Conservation (phyloP, 2,888 invertebrate species). For the Tetranychus piercei region DNA sequence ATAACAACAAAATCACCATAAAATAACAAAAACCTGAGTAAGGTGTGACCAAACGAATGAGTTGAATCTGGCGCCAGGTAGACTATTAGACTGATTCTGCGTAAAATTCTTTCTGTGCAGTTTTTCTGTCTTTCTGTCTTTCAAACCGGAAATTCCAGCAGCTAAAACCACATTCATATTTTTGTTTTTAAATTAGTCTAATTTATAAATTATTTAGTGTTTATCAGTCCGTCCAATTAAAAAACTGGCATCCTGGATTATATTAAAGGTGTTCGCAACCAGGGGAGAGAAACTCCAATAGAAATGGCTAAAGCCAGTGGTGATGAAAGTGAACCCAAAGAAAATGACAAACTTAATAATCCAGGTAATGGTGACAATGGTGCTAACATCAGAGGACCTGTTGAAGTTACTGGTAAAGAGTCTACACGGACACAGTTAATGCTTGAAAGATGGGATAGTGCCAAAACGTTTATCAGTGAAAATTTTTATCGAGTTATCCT, state of each 20-base stretch:
- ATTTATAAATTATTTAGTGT: too few species aligned
- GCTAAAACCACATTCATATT: too few species aligned
- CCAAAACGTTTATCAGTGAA: constrained; percentile 21
- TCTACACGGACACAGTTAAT: constrained; percentile 9
- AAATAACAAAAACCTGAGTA: too few species aligned
- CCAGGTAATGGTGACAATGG: constrained; percentile 1
- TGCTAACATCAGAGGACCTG: background rate
- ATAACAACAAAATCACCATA: too few species aligned
- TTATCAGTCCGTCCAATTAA: background rate
- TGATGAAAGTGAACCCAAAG: constrained; percentile 24
- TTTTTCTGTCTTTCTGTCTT: too few species aligned
- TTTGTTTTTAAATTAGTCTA: too few species aligned
- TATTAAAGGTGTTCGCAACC: background rate
- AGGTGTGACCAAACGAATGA: too few species aligned
- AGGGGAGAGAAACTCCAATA: background rate
- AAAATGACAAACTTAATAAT: constrained; percentile 21
- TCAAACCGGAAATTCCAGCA: too few species aligned
- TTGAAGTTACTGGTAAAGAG: background rate
- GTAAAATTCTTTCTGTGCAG: too few species aligned
- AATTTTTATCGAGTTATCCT: constrained; percentile 22
- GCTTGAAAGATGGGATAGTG: constrained; percentile 20
- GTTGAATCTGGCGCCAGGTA: too few species aligned
- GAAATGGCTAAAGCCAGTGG: constrained; percentile 17
- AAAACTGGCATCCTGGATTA: background rate
- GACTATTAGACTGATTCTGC: too few species aligned